Conservation (phyloP, 2,797 vertebrate species). For the Pangasius larnaudii region DNA sequence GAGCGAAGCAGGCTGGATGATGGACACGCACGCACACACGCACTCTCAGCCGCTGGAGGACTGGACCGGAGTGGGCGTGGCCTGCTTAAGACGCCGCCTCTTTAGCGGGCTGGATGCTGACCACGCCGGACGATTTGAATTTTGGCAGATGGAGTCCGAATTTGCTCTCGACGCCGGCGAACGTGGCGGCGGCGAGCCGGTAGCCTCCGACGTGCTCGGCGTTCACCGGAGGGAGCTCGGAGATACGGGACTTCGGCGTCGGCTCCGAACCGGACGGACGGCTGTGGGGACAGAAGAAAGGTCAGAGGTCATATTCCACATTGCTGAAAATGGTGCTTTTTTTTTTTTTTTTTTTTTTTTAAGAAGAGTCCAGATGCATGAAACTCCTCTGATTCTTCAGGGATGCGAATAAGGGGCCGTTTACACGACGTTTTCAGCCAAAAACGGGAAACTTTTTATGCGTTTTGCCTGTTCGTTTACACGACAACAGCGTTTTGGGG, state of each 20-base stretch:
- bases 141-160: constrained; percentile 97
- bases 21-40: constrained; percentile 55
- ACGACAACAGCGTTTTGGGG: no score
- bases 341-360: no score
- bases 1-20: constrained; percentile 65
- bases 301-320: not conserved
- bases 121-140: constrained; percentile 83
- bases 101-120: constrained; percentile 72
- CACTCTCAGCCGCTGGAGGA: constrained; percentile 68
- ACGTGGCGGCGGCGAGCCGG: constrained; percentile 93
- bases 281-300: constrained; percentile 67
- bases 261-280: constrained; percentile 88
- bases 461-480: no score
- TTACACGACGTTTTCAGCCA: no score
- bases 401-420: no score
- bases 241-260: constrained; percentile 88
- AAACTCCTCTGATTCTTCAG: not conserved
- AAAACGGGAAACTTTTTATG: no score
- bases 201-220: constrained; percentile 93
- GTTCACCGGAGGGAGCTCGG: constrained; percentile 90
- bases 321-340: not conserved
- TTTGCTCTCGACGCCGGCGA: constrained; percentile 98
- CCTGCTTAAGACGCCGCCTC: constrained; percentile 67
- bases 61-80: constrained; percentile 37
- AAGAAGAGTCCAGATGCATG: not conserved